Evolutionary conservation across 2,797 vertebrate genomes (phyloP), one percentile per base, ranked within the genome.

Genomic region (Leptodactylus fallax): DNA sequence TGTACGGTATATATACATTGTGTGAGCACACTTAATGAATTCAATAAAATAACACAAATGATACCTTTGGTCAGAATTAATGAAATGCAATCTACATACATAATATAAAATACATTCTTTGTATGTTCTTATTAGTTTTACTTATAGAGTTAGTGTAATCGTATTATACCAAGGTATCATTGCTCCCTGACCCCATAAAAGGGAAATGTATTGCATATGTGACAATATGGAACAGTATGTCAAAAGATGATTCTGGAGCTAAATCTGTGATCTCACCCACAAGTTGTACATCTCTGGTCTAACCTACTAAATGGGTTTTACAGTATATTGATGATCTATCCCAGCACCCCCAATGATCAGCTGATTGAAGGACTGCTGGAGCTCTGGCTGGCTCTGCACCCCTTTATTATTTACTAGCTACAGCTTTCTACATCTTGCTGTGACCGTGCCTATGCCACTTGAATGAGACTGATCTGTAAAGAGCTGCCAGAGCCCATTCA

Each of bases 91-190:
- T 49, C 19, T 36, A 58, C 16, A 6, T 84, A 55, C 58, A 51
- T 10, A 27, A 63, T 81, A 69, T 67, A 74, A 74, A 85, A 85
- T 85, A 76, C 69, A 74, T 84, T 60, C 82, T 84, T 27, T 76
- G 45, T 60, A 6, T 36, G 69, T 74, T 49, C 11, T 55, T 83
- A 71, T 36, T 45, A 45, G 3, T 19, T 56, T 11, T 53, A 77
- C 72, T 0, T 21, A 47, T 49, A 5, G n/a, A 53, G 72, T 51
- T 21, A 77, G 49, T 53, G 19, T 53, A 14, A 11, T 11, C 51
- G 7, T 77, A 51, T 7, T 23, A 45, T 10, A 2, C 71, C 36
- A 47, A 47, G 36, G 45, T 49, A 53, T n/a, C 72, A 53, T 53
- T 77, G 71, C 71, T 74, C 45, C 9, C 7, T 21, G 71, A 47